phyloP scores from a whole-genome alignment of 2,888 invertebrate species.

The Monoplex corrugatus region DNA sequence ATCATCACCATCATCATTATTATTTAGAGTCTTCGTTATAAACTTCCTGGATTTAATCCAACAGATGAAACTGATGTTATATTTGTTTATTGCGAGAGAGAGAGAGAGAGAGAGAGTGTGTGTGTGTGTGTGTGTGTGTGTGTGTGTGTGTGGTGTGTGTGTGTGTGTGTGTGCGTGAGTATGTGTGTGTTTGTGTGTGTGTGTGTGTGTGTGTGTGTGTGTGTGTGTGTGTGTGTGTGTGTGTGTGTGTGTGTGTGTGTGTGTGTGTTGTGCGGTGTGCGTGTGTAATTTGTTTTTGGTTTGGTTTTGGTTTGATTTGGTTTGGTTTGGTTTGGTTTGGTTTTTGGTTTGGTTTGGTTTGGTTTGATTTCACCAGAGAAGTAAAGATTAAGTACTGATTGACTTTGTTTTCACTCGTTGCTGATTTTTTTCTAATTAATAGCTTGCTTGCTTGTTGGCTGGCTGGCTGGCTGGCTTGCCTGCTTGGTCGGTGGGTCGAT shows the following conservation, averaged over 20 bases:
- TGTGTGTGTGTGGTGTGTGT: not conserved
- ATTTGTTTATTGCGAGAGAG: not conserved
- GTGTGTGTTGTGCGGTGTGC: not conserved
- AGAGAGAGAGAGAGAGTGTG: not conserved
- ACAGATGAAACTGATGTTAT: too few species aligned
- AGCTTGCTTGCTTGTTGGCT: not conserved
- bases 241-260: not conserved
- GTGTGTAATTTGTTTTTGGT: not conserved
- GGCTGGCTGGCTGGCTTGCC: not conserved
- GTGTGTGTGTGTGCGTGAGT: not conserved
- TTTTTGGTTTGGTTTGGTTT: not conserved
- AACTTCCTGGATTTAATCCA: too few species aligned
- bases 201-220: not conserved
- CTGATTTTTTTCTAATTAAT: too few species aligned
- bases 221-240: not conserved
- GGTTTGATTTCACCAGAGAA: not conserved
- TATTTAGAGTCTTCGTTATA: too few species aligned
- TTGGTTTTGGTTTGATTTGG: not conserved
- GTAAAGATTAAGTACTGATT: too few species aligned
- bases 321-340: not conserved
- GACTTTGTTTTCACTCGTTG: too few species aligned
- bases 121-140: not conserved
- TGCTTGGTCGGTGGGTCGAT: not conserved
- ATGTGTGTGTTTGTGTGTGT: not conserved
- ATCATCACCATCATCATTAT: too few species aligned